Evolutionary conservation across 2,113 vertebrate species (phyloP).

Genomic region (Procavia capensis): DNA sequence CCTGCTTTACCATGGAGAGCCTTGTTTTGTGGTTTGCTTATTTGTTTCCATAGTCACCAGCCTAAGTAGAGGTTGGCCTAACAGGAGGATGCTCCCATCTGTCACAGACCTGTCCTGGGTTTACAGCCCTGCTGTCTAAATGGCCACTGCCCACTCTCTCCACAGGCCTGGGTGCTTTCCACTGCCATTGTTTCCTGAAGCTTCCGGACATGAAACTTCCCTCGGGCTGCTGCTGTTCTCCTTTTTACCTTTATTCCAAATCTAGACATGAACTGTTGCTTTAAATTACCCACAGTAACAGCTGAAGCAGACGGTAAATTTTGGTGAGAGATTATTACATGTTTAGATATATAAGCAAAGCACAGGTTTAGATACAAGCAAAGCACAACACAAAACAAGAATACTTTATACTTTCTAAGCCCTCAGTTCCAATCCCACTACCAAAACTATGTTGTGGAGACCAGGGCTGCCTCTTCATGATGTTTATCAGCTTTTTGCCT

Average conservation of each 20-base stretch:
- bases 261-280: not conserved
- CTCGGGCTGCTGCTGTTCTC: not conserved
- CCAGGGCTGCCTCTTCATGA: not conserved
- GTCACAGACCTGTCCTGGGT: not conserved
- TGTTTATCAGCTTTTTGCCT: not conserved
- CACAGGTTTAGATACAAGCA: not conserved
- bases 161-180: not conserved
- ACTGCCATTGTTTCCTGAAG: not conserved
- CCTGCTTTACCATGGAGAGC: not conserved
- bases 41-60: not conserved
- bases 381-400: not conserved
- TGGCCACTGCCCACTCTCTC: not conserved
- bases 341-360: not conserved
- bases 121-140: not conserved
- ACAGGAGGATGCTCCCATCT: not conserved
- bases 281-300: not conserved
- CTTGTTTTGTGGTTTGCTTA: not conserved
- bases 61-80: not conserved
- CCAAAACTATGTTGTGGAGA: not conserved
- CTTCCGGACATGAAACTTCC: not conserved
- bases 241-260: not conserved
- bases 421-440: accelerated
- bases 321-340: not conserved
- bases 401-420: not conserved
- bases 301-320: not conserved